Conservation (phyloP, 2,888 invertebrate genomes). For the Ypsolopha sequella region DNA sequence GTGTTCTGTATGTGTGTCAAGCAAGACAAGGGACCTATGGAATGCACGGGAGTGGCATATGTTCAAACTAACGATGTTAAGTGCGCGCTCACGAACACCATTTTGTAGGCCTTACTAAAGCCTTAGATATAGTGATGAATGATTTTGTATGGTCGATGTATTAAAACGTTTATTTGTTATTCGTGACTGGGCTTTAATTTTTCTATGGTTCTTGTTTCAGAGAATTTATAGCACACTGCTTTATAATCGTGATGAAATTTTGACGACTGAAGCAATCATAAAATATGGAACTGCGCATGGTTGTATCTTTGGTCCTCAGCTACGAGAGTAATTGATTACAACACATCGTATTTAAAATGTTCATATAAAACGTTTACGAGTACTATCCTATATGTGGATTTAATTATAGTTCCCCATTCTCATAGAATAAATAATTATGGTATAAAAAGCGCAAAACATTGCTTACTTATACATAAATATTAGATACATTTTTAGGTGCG, state of each 20-base stretch:
- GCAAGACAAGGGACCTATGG: background rate
- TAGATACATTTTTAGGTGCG: background rate
- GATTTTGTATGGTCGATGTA: background rate
- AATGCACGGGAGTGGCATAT: constrained; percentile 5
- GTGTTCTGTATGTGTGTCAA: constrained; percentile 5
- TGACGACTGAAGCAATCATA: background rate
- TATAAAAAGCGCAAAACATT: too few relatives aligned
- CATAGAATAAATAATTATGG: too few relatives aligned
- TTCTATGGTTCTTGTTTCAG: too few relatives aligned
- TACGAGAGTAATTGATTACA: background rate
- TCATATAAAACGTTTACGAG: too few relatives aligned
- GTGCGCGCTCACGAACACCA: background rate
- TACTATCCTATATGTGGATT: too few relatives aligned
- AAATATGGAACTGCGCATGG: background rate
- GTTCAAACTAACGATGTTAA: background rate
- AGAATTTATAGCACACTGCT: too few relatives aligned
- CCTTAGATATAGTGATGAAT: background rate
- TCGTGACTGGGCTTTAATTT: background rate
- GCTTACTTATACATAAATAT: background rate
- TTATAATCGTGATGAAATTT: background rate
- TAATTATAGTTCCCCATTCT: too few relatives aligned
- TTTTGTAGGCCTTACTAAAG: background rate
- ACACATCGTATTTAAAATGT: too few relatives aligned
- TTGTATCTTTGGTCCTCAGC: background rate
- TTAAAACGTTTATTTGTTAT: background rate